phyloP scores from a whole-genome alignment of 2,797 vertebrate genomes.

The Cyprinella venusta region DNA sequence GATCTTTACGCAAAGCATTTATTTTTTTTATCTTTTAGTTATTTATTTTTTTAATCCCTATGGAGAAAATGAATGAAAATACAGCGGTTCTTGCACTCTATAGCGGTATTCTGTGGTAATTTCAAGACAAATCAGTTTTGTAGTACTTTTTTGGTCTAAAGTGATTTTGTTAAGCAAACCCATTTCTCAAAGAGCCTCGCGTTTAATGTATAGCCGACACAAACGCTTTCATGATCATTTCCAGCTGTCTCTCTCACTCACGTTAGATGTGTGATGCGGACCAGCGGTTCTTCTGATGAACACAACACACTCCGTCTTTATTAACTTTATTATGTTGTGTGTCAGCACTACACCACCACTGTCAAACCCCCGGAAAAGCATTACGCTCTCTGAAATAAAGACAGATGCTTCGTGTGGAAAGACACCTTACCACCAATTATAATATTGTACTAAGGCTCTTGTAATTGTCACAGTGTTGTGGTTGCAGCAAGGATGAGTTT shows the following conservation, averaged over 20 bases:
- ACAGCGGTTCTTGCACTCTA: not conserved
- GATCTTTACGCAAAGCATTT: not conserved
- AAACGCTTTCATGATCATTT: not conserved
- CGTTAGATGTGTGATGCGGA: not conserved
- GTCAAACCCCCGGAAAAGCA: slow-evolving; percentile 66
- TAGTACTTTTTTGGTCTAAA: not conserved
- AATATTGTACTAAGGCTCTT: not conserved
- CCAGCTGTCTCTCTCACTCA: not conserved
- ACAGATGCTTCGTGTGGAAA: slow-evolving; percentile 45
- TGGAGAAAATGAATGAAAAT: not conserved
- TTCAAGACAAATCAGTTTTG: not conserved
- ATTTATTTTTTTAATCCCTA: not conserved
- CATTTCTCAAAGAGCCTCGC: not conserved
- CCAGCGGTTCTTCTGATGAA: not conserved
- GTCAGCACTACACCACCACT: slow-evolving; percentile 41
- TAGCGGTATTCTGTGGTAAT: not conserved
- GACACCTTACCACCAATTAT: slow-evolving; percentile 8
- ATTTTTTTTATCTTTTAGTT: not conserved
- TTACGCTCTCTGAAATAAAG: slow-evolving; percentile 67
- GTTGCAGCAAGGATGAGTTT: not conserved
- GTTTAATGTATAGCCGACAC: not conserved
- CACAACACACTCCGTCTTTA: slow-evolving; percentile 18
- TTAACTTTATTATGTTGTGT: slow-evolving; percentile 35
- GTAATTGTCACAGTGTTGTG: not conserved
- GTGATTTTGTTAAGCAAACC: not conserved